Conservation (phyloP, 2,797 vertebrate genomes). For the Falco concolor region DNA sequence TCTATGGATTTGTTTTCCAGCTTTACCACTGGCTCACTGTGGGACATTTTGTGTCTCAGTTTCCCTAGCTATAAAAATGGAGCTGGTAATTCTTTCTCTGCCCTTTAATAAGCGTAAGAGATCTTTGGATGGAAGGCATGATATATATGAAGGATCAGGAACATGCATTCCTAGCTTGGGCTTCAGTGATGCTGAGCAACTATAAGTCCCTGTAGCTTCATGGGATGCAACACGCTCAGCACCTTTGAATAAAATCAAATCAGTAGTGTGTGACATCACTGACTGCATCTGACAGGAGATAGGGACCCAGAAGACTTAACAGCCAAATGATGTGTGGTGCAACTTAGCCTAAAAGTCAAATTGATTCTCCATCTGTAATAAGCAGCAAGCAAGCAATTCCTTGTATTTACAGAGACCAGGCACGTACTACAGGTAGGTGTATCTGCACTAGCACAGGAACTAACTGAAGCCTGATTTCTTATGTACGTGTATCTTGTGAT, state of each 20-base stretch:
- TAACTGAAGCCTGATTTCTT: not conserved
- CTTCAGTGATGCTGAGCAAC: not conserved
- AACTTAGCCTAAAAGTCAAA: not conserved
- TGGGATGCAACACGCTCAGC: not conserved
- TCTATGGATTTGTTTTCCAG: not conserved
- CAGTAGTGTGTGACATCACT: not conserved
- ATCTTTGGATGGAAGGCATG: not conserved
- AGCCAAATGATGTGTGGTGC: not conserved
- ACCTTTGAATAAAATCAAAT: not conserved
- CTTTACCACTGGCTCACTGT: not conserved
- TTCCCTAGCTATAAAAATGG: not conserved
- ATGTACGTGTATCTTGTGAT: not conserved
- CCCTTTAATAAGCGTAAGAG: not conserved
- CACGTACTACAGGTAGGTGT: not conserved
- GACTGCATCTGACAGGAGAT: not conserved
- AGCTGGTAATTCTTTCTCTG: not conserved
- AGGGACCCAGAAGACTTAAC: not conserved
- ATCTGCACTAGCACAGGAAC: not conserved
- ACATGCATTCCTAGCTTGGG: not conserved
- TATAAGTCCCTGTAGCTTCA: not conserved
- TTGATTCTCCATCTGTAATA: not conserved
- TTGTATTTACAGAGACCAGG: not conserved
- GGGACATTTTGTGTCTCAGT: not conserved
- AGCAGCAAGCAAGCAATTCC: not conserved
- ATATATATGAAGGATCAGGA: fast-evolving